Percentiles rank a stretch among this genome's conserved stretches.
phyloP scores from a whole-genome alignment of 2,797 vertebrate genomes.

The Buphagus erythrorhynchus region DNA sequence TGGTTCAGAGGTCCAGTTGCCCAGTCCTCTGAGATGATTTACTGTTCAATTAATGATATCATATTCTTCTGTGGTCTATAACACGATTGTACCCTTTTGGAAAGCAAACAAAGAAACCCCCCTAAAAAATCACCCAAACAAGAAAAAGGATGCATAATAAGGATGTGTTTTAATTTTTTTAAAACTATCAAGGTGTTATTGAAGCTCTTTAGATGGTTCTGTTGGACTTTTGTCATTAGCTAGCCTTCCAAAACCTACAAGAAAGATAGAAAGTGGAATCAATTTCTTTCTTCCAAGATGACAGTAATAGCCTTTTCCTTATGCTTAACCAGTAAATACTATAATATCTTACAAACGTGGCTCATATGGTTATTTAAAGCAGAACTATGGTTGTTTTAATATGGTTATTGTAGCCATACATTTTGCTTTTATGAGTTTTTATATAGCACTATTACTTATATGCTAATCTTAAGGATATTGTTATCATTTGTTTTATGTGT shows the following conservation, averaged over 20 bases:
- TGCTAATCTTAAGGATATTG: slow-evolving; percentile 75
- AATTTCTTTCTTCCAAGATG: slow-evolving; percentile 8
- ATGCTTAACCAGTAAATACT: slow-evolving; percentile 60
- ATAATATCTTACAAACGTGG: slow-evolving; percentile 38
- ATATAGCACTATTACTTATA: slow-evolving; percentile 74
- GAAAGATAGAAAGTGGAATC: not conserved
- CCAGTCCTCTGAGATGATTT: not conserved
- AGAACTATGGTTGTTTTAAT: slow-evolving; percentile 72
- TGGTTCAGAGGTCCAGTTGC: not conserved
- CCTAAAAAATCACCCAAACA: not conserved
- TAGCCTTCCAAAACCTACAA: not conserved
- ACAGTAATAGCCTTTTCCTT: not conserved
- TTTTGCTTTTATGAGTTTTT: slow-evolving; percentile 76
- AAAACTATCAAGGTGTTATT: not conserved
- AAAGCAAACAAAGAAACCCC: not conserved
- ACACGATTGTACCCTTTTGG: not conserved
- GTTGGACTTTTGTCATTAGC: not conserved
- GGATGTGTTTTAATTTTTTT: not conserved
- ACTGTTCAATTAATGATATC: not conserved
- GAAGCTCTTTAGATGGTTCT: not conserved
- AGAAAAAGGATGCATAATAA: not conserved
- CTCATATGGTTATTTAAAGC: slow-evolving; percentile 71
- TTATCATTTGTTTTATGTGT: slow-evolving; percentile 76
- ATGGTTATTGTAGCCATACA: slow-evolving; percentile 66
- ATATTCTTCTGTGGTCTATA: not conserved